Conservation (phyloP, 2,888 invertebrate species). For the Ichneumon xanthorius region DNA sequence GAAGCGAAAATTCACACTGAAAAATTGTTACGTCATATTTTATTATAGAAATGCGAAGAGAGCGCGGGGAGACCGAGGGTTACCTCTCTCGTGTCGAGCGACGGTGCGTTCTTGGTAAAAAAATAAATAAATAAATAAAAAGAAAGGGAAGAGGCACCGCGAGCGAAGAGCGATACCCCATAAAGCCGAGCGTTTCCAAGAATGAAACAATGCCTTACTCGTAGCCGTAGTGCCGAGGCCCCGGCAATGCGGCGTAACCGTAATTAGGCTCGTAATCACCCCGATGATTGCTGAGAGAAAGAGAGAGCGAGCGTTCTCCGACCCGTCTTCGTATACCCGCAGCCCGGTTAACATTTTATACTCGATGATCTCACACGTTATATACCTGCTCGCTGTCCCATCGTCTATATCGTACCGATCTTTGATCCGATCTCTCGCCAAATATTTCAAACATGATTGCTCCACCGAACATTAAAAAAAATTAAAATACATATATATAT, state of each 20-base stretch:
- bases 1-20: no score
- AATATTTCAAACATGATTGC: neutral
- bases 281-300: conserved; percentile 74
- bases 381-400: conserved; percentile 45
- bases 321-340: neutral
- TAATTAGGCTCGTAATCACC: conserved; percentile 80
- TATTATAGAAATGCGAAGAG: no score
- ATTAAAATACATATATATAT: no score
- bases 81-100: neutral
- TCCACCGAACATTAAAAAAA: no score
- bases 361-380: conserved; percentile 65
- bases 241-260: conserved; percentile 78
- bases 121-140: no score
- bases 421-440: neutral
- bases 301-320: conserved; percentile 41
- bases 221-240: conserved; percentile 46
- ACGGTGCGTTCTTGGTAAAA: conserved; percentile 73
- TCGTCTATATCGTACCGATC: conserved; percentile 5
- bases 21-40: no score
- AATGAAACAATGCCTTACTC: conserved; percentile 77
- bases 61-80: no score
- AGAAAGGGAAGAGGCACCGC: conserved; percentile 62
- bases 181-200: conserved; percentile 78
- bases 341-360: neutral
- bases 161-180: conserved; percentile 71